Conservation (phyloP, 1,140 invertebrate genomes). For the Drosophila pseudoananassae region DNA sequence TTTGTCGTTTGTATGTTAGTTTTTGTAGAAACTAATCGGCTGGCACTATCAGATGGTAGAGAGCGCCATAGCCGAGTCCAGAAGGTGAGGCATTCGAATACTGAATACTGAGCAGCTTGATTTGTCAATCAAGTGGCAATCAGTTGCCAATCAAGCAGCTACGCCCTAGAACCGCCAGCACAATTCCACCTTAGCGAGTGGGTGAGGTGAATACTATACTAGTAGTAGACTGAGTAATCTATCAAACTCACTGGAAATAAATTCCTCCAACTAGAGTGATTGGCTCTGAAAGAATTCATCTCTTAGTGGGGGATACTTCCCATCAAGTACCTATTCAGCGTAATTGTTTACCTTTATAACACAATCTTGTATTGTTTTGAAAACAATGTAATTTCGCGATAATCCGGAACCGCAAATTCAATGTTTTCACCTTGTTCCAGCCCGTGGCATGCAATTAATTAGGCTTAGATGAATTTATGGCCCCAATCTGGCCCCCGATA, state of each 20-base stretch:
- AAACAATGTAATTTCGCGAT: constrained; percentile 35
- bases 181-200: constrained; percentile 6
- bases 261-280: too few relatives aligned
- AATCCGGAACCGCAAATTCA: constrained; percentile 50
- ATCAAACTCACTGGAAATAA: neutral
- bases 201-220: constrained; percentile 22
- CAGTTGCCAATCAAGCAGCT: constrained; percentile 59
- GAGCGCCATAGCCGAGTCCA: neutral
- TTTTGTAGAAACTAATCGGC: constrained; percentile 29
- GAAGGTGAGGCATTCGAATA: constrained; percentile 2
- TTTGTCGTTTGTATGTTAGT: constrained; percentile 51
- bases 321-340: too few relatives aligned
- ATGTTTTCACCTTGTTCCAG: constrained; percentile 53
- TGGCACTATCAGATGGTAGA: constrained; percentile 40
- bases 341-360: too few relatives aligned
- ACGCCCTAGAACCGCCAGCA: constrained; percentile 1
- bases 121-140: constrained; percentile 75
- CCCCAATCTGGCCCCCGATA: constrained; percentile 41
- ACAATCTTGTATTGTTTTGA: neutral
- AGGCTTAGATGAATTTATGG: constrained; percentile 44
- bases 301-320: too few relatives aligned
- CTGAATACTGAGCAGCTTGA: constrained; percentile 22
- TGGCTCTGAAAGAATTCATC: too few relatives aligned
- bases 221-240: neutral
- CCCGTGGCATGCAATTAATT: constrained; percentile 35